phyloP scores from a whole-genome alignment of 2,888 invertebrate species.

The Euproctis similis region DNA sequence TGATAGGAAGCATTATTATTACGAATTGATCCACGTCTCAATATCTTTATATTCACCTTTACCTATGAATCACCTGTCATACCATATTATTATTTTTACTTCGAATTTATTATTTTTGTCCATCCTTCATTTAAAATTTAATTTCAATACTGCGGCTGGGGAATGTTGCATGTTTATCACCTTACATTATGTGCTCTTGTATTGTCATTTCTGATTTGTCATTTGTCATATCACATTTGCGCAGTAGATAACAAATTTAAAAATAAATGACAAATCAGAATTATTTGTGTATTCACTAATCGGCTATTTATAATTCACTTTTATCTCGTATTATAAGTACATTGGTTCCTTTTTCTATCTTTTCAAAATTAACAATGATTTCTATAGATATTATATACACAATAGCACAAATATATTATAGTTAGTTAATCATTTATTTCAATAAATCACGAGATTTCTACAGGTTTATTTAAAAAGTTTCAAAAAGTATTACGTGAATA shows the following conservation, averaged over 20 bases:
- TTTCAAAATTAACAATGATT: too few relatives aligned
- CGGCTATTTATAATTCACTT: conserved; percentile 35
- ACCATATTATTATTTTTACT: conserved; percentile 39
- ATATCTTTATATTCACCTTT: conserved; percentile 39
- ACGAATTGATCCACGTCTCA: conserved; percentile 23
- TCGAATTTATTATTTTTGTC: conserved; percentile 48
- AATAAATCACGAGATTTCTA: too few relatives aligned
- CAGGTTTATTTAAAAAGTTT: too few relatives aligned
- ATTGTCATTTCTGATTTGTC: conserved; percentile 34
- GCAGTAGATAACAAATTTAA: conserved; percentile 1
- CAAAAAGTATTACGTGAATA: too few relatives aligned
- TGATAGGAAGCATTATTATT: conserved; percentile 27
- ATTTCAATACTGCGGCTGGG: conserved; percentile 71
- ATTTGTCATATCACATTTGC: too few relatives aligned
- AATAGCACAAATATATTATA: conserved; percentile 11
- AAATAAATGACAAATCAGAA: conserved; percentile 33
- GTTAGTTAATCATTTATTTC: conserved; percentile 9
- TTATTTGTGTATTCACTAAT: conserved; percentile 26
- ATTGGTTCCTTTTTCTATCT: too few relatives aligned
- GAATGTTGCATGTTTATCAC: conserved; percentile 67
- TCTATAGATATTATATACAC: too few relatives aligned
- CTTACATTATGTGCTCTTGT: conserved; percentile 36
- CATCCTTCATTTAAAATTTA: conserved; percentile 65
- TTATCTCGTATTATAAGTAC: conserved; percentile 28
- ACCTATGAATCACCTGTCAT: conserved; percentile 59